phyloP scores from a whole-genome alignment of 2,797 vertebrate genomes.

The Amblyraja radiata region DNA sequence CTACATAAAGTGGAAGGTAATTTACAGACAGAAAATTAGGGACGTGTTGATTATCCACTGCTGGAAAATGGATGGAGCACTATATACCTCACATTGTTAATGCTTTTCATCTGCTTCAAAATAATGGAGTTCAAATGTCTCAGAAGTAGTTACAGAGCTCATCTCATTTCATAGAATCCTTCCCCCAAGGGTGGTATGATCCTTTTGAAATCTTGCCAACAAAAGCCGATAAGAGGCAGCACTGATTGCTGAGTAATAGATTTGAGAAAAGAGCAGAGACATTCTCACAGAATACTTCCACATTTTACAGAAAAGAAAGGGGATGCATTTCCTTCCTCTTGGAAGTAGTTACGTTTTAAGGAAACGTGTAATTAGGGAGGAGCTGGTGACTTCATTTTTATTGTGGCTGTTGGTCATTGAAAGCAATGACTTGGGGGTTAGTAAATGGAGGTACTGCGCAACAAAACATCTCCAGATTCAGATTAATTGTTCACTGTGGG shows the following conservation, averaged over 20 bases:
- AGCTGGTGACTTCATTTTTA: background rate
- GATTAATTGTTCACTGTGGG: too few species aligned
- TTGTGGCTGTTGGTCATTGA: background rate
- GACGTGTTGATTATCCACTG: background rate
- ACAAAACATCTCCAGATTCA: background rate
- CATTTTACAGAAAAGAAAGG: background rate
- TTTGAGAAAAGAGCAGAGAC: background rate
- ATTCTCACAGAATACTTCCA: background rate
- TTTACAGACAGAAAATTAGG: background rate
- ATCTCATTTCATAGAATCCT: background rate
- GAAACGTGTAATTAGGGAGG: background rate
- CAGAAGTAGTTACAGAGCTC: background rate
- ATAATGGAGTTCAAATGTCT: conserved; percentile 24
- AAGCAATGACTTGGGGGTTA: background rate
- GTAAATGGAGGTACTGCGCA: background rate
- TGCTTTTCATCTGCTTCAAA: background rate
- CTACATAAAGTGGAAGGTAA: background rate
- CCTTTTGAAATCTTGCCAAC: background rate
- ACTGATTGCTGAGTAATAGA: background rate
- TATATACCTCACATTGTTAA: background rate
- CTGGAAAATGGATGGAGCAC: background rate
- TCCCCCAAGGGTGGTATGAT: background rate
- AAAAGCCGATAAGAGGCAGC: background rate
- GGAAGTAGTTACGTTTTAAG: background rate
- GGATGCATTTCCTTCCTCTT: background rate